phyloP scores from a whole-genome alignment of 2,113 vertebrate species.

The Leptobrachium ailaonicum region DNA sequence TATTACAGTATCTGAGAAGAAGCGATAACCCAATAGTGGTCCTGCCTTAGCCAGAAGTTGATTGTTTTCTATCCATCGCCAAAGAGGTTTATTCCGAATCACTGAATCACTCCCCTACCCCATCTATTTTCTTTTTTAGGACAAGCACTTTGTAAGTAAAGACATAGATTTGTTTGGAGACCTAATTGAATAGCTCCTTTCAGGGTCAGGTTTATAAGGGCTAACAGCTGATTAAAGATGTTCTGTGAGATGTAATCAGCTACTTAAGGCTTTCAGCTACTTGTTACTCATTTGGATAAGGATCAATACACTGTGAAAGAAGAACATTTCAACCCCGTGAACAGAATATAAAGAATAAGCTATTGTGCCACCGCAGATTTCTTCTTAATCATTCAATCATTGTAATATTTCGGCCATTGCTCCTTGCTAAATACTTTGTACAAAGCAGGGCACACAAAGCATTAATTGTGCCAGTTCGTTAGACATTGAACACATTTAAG shows the following conservation, averaged over 20 bases:
- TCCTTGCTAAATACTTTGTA: constrained; percentile 59
- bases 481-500: constrained; percentile 71
- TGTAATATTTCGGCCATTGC: constrained; percentile 19
- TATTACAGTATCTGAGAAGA: too few relatives aligned
- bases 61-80: background rate
- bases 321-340: background rate
- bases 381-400: constrained; percentile 13
- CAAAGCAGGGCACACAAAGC: constrained; percentile 62
- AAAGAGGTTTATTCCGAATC: background rate
- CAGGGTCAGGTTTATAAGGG: constrained; percentile 24
- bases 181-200: constrained; percentile 25
- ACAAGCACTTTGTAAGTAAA: background rate
- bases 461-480: constrained; percentile 76
- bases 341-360: background rate
- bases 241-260: constrained; percentile 16
- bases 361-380: background rate
- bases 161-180: constrained; percentile 10
- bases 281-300: constrained; percentile 23
- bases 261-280: constrained; percentile 12
- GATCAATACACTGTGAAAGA: constrained; percentile 8
- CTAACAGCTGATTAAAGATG: constrained; percentile 33
- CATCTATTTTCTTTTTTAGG: background rate
- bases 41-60: too few relatives aligned
- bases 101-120: too few relatives aligned
- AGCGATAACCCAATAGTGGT: too few relatives aligned